Base-by-base conservation (phyloP, 2,797 vertebrate species). In the Cheirogaleus major region DNA sequence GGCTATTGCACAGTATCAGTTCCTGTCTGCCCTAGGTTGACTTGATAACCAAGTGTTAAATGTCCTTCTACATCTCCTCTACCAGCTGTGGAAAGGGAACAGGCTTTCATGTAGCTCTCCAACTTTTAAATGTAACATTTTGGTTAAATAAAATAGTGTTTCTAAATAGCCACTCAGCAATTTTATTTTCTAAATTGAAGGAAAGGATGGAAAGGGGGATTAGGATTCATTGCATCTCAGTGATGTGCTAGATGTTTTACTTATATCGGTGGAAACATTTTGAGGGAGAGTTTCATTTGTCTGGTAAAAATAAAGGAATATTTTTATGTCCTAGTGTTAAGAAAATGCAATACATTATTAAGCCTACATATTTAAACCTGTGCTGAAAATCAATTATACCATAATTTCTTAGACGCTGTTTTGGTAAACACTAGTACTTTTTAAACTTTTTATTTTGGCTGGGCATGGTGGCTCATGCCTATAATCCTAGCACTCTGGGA, bases 41-140 rank as follows among this genome's bases (percentile, higher is more conserved):
- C 23, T 69, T 6, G 1, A 70, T 63, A 48, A 87, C 20, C 13
- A 23, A 50, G 7, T 35, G 14, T 17, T 81, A 85, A 92, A 22
- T 75, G 65, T 18, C n/a, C 23, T 45, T 96, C 83, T 86, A 27
- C 38, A 27, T 72, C 38, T 70, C 25, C 32, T 75, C 20, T 91
- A 43, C 45, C 10, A 57, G 52, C 22, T 80, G 5, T 48, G 38
- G 52, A 92, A 82, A 59, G 30, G 48, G 11, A 87, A 70, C n/a
- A 89, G 70, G 38, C 57, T 89, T 91, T 86, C 25, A 83, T 10
- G 2, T 43, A 95, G n/a, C 27, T 96, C 55, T 80, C 83, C 70
- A 80, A 93, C 50, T 70, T 92, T 86, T 87, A 92, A 92, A 89
- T 6, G 41, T 43, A 91, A 78, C 38, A 48, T 89, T 93, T 73